Percentiles rank a stretch among this genome's conserved stretches.
Evolutionary conservation across 1,140 invertebrate genomes (phyloP).

Genomic region (Proales similis): DNA sequence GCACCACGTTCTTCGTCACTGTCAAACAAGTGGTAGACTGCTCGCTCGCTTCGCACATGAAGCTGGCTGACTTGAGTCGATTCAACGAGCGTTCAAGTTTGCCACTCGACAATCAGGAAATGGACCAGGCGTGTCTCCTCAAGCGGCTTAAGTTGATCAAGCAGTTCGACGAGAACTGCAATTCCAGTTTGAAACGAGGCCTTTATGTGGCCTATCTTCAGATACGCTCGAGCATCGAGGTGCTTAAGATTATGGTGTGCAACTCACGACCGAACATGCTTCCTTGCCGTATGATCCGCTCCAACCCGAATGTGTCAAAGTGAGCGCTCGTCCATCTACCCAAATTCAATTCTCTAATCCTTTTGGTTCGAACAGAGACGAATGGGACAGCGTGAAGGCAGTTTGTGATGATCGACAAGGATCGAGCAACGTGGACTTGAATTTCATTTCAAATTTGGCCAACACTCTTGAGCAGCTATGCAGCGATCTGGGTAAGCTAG

Average conservation of each 20-base stretch:
- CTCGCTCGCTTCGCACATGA: background rate
- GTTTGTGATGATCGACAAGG: background rate
- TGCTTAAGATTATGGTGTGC: slow-evolving; percentile 83
- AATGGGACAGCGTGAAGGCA: slow-evolving; percentile 34
- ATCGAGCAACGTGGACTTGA: background rate
- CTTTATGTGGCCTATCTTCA: slow-evolving; percentile 90
- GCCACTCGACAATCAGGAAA: slow-evolving; percentile 10
- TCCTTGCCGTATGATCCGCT: slow-evolving; percentile 79
- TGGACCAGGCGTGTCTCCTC: background rate
- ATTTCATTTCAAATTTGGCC: slow-evolving; percentile 32
- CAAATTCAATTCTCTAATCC: too few species aligned
- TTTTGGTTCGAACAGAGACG: slow-evolving; percentile 6
- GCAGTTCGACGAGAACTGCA: slow-evolving; percentile 19
- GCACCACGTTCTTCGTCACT: slow-evolving; percentile 27
- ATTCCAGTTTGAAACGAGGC: slow-evolving; percentile 62
- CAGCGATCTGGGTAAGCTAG: background rate
- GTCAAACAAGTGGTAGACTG: slow-evolving; percentile 2
- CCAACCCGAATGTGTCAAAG: slow-evolving; percentile 89
- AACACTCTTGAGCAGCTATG: slow-evolving; percentile 5
- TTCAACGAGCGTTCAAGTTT: slow-evolving; percentile 22
- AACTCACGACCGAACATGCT: slow-evolving; percentile 81
- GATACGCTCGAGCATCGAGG: slow-evolving; percentile 84
- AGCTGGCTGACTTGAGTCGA: slow-evolving; percentile 8
- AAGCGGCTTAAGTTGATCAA: background rate
- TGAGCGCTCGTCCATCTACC: too few species aligned